Evolutionary conservation across 1,140 invertebrate genomes (phyloP), one percentile per base, ranked within the genome.

Genomic region (Cyclargus thomasi): DNA sequence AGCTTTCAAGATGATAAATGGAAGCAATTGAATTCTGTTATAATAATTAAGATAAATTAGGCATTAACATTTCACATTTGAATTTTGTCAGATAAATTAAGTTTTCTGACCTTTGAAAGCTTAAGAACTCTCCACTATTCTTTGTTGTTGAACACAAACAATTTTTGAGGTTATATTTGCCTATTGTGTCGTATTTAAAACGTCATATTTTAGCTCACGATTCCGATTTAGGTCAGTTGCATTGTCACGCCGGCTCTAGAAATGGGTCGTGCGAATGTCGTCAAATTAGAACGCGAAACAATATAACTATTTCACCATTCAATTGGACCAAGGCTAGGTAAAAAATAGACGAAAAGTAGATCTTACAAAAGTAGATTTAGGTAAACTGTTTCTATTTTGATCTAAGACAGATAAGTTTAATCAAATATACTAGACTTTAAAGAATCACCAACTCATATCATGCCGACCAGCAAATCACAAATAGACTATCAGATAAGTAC

Each of bases 251-350:
- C 69, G 65, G 57, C 65, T 69, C 64, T 74, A 71, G 69, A 78
- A 86, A 84, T 74, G 74, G 75, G 83, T 84, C 83, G 80, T 68
- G 67, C 73, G 70, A 77, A 74, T 69, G 81, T 82, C 82, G 79
- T 82, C 75, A 59, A 66, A 66, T 66, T 55, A 66, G 65, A 66
- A 35, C 65, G 22, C 29, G 64, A 73, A 74, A 83, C 76, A 74
- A 70, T 69, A 70, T 75, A 59, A 59, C 55, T 59, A 59, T 20
- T 59, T 11, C 55, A 59, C 17, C 55, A 21, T 59, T 59, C 18
- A 59, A 59, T 59, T 20, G 55, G 55, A 59, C 55, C 55, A 59
- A 59, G 55, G 55, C 18, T 21, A 18, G 55, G 6, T 21, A 20
- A 20, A n/a, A 59, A 59, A 59, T 59, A 59, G 20, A 47, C 39